A percentile compares a stretch with the other conserved stretches of the same genome.
Conservation (phyloP, 92 coral and sea anemone genomes). For the Umimayanthus kanabou region DNA sequence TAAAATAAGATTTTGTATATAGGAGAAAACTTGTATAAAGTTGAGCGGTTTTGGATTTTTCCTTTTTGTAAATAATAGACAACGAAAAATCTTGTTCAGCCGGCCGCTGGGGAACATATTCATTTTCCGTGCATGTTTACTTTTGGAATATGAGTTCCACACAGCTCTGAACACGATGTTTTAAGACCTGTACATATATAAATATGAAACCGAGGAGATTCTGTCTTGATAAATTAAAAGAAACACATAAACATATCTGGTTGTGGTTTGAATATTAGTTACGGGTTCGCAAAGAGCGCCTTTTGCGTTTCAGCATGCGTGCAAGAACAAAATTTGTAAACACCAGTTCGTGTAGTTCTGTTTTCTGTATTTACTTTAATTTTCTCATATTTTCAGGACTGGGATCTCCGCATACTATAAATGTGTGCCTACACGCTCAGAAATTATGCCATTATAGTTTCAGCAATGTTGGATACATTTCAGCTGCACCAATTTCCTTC, state of each 20-base stretch:
- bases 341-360: not conserved
- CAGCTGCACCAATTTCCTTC: conserved; percentile 25
- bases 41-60: conserved; percentile 33
- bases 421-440: not conserved
- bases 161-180: conserved; percentile 28
- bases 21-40: conserved; percentile 26
- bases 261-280: not conserved
- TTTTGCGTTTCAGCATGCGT: conserved; percentile 6
- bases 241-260: conserved; percentile 14
- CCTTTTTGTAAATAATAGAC: conserved; percentile 32
- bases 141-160: conserved; percentile 23
- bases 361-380: not conserved
- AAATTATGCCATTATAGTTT: not conserved
- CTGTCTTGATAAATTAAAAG: conserved; percentile 37
- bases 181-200: conserved; percentile 35
- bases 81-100: conserved; percentile 3
- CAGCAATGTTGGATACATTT: conserved; percentile 11
- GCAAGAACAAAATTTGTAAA: conserved; percentile 5
- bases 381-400: not conserved
- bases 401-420: not conserved
- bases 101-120: conserved; percentile 14
- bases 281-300: not conserved
- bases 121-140: conserved; percentile 31
- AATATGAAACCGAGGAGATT: conserved; percentile 28
- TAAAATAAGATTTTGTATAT: conserved; percentile 33